A percentile compares a stretch with the other conserved stretches of the same genome.
These are phyloP conservation scores for Cerceris ruficornis DNA, from an alignment of 2,888 invertebrate species.

Conservation along the genomic window DNA sequence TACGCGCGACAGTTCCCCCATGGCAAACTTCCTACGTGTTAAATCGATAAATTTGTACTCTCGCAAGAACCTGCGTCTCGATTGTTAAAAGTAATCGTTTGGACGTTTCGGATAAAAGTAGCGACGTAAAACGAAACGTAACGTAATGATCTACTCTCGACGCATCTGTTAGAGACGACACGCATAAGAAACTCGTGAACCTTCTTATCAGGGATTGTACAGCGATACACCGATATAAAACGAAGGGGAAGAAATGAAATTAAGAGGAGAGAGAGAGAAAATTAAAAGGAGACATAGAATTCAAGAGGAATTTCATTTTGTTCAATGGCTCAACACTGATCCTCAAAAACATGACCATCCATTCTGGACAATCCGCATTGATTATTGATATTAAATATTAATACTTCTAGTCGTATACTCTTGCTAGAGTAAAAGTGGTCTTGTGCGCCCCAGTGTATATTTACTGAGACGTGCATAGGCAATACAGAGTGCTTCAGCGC, in stretches of 20 bases:
- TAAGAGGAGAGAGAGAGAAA: slow-evolving; percentile 8
- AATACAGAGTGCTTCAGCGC: slow-evolving; percentile 79
- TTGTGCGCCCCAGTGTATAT: slow-evolving; percentile 72
- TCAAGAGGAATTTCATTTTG: slow-evolving; percentile 18
- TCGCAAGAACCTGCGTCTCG: slow-evolving; percentile 22
- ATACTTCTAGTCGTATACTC: slow-evolving; percentile 82
- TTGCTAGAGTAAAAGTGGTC: slow-evolving; percentile 81
- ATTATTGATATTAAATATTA: slow-evolving; percentile 79
- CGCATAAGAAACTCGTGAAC: slow-evolving; percentile 23
- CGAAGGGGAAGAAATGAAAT: slow-evolving; percentile 38
- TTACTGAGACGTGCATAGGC: slow-evolving; percentile 76
- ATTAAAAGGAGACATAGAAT: slow-evolving; percentile 2
- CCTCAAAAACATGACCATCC: slow-evolving; percentile 78
- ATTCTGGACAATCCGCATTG: slow-evolving; percentile 77
- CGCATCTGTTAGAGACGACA: neutral
- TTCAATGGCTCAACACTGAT: slow-evolving; percentile 59
- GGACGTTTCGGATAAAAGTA: slow-evolving; percentile 12
- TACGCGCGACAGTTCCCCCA: slow-evolving; percentile 24
- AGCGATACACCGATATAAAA: slow-evolving; percentile 37
- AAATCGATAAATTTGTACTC: slow-evolving; percentile 48
- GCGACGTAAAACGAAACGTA: slow-evolving; percentile 9
- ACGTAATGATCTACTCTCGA: neutral
- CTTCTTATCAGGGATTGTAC: slow-evolving; percentile 40
- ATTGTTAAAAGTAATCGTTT: slow-evolving; percentile 10
- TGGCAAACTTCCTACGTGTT: slow-evolving; percentile 5